Conservation (phyloP, 2,797 vertebrate genomes). For the Cyprinella venusta region DNA sequence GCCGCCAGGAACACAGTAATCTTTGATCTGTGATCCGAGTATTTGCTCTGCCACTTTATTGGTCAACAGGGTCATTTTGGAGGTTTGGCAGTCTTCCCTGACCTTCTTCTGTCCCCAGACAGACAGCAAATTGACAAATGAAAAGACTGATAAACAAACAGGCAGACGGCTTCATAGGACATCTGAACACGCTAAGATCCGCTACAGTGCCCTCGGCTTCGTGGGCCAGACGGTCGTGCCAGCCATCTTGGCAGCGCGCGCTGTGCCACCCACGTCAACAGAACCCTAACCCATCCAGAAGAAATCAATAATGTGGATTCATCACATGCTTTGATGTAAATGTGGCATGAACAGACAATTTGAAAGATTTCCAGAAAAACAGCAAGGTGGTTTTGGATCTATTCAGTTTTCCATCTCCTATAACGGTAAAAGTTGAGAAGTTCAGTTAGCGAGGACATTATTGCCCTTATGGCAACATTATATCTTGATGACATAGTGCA, state of each 20-base stretch:
- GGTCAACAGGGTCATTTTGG: constrained; percentile 41
- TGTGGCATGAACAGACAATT: constrained; percentile 2
- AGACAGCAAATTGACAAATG: constrained; percentile 58
- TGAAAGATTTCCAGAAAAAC: constrained; percentile 2
- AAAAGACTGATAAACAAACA: constrained; percentile 53
- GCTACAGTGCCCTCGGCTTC: constrained; percentile 21
- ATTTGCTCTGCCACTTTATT: constrained; percentile 37
- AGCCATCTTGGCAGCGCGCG: constrained; percentile 31
- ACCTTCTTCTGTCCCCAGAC: constrained; percentile 55
- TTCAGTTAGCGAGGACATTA: constrained; percentile 23
- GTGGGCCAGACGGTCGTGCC: constrained; percentile 4
- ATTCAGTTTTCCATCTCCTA: constrained; percentile 5
- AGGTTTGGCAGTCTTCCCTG: constrained; percentile 49
- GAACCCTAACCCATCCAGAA: constrained; percentile 13
- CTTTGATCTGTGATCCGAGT: constrained; percentile 53
- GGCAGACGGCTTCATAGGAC: constrained; percentile 41
- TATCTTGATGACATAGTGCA: constrained; percentile 44
- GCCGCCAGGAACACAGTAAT: constrained; percentile 17
- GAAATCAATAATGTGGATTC: constrained; percentile 5
- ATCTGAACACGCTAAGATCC: constrained; percentile 34
- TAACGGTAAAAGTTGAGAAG: constrained; percentile 22
- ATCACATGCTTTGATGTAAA: constrained; percentile 1
- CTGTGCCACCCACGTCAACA: constrained; percentile 26
- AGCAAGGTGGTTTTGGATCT: background rate
- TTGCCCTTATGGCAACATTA: constrained; percentile 30